These are phyloP conservation scores for Magallana angulata DNA, from an alignment of 1,140 invertebrate genomes.

Conservation along the genomic window DNA sequence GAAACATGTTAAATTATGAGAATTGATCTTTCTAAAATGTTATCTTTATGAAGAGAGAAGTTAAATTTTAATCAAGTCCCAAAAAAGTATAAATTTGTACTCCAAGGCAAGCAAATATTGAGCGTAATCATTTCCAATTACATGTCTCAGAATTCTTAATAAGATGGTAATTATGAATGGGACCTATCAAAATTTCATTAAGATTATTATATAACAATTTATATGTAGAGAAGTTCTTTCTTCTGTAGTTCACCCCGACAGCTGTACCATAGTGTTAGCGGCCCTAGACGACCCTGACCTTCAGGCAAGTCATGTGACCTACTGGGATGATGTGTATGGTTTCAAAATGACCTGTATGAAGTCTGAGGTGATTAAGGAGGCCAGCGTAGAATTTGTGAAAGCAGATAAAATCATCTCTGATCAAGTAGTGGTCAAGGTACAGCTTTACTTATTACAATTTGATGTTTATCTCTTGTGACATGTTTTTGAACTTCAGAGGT, in stretches of 20 bases:
- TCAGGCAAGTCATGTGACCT: slow-evolving; percentile 68
- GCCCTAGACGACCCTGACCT: slow-evolving; percentile 71
- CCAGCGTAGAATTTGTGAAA: slow-evolving; percentile 71
- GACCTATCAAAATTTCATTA: too few species aligned
- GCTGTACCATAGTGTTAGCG: slow-evolving; percentile 73
- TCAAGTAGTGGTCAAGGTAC: slow-evolving; percentile 74
- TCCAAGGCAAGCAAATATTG: too few species aligned
- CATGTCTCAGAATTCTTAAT: too few species aligned
- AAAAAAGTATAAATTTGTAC: too few species aligned
- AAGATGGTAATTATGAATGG: too few species aligned
- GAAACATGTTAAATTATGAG: too few species aligned
- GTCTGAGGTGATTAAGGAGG: slow-evolving; percentile 71
- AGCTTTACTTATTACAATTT: not conserved
- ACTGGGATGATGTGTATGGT: slow-evolving; percentile 79
- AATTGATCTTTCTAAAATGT: not conserved
- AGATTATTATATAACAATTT: too few species aligned
- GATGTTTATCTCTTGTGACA: too few species aligned
- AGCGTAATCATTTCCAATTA: too few species aligned
- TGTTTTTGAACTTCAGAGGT: too few species aligned
- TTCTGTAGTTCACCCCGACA: slow-evolving; percentile 75
- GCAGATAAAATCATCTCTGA: slow-evolving; percentile 68
- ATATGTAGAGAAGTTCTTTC: not conserved
- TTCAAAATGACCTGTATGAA: slow-evolving; percentile 79
- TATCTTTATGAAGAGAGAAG: not conserved
- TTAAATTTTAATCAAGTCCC: too few species aligned